Percentiles rank a stretch among this genome's conserved stretches.
These are phyloP conservation scores for Eilema sororculum DNA, from an alignment of 2,888 invertebrate species.

Conservation along the genomic window DNA sequence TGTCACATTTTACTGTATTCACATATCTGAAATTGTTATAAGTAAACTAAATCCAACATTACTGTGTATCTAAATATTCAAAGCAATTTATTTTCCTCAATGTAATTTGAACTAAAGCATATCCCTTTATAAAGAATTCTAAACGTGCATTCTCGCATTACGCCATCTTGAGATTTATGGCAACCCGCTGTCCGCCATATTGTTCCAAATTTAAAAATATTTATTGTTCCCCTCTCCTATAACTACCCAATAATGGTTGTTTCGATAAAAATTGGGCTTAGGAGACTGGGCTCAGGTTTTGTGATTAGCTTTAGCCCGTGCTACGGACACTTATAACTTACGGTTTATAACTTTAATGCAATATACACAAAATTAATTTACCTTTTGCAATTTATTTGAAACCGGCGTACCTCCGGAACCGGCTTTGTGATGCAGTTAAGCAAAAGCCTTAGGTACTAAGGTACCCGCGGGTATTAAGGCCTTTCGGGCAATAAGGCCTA, in stretches of 20 bases:
- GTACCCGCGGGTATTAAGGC: too few relatives aligned
- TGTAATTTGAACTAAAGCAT: conserved; percentile 66
- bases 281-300: conserved; percentile 67
- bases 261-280: conserved; percentile 62
- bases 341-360: neutral
- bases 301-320: conserved; percentile 56
- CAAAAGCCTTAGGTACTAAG: too few relatives aligned
- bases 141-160: conserved; percentile 80
- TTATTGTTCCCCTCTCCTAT: conserved; percentile 66
- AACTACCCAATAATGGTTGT: conserved; percentile 59
- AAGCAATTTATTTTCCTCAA: conserved; percentile 68
- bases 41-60: conserved; percentile 47
- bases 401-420: neutral
- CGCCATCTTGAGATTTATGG: conserved; percentile 84
- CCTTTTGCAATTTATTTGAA: conserved; percentile 2
- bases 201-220: conserved; percentile 85
- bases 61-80: conserved; percentile 54
- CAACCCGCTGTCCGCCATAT: conserved; percentile 82
- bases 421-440: neutral
- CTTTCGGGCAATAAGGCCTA: too few relatives aligned
- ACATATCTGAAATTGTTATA: conserved; percentile 20
- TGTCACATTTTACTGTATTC: too few relatives aligned
- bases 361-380: neutral
- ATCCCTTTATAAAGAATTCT: conserved; percentile 83
- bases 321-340: too few relatives aligned